Percentiles rank a stretch among this genome's conserved stretches.
Conservation (phyloP, 2,888 invertebrate genomes). For the Nemoura dubitans region DNA sequence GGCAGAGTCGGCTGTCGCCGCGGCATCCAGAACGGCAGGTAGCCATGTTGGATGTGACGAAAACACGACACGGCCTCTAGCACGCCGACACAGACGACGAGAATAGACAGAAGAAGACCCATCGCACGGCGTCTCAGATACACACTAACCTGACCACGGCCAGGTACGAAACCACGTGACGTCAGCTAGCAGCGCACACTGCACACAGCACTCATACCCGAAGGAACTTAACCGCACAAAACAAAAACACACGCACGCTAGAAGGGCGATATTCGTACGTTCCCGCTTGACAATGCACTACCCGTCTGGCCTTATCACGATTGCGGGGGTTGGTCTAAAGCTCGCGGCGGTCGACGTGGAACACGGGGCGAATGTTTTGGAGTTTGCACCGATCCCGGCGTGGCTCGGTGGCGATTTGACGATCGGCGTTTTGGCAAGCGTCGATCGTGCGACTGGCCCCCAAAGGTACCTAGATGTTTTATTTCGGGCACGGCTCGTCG, state of each 20-base stretch:
- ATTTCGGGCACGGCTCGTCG: background rate
- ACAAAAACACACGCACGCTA: no score
- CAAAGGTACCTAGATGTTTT: background rate
- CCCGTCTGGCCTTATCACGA: no score
- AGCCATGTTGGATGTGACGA: conserved; percentile 63
- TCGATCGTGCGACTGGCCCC: background rate
- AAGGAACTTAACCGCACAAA: no score
- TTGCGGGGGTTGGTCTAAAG: no score
- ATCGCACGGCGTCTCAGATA: conserved; percentile 60
- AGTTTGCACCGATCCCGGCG: conserved; percentile 14
- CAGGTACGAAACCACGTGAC: no score
- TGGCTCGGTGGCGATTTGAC: background rate
- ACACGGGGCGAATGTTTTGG: no score
- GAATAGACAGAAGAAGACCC: conserved; percentile 78
- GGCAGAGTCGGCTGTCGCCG: conserved; percentile 37
- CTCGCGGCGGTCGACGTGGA: no score
- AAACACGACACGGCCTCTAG: conserved; percentile 72
- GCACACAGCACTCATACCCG: background rate
- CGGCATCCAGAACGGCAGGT: conserved; percentile 53
- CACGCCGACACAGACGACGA: conserved; percentile 79
- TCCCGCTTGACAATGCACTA: no score
- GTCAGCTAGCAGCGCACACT: background rate
- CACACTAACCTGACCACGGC: no score
- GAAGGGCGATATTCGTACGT: no score
- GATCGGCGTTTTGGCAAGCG: conserved; percentile 8